Conservation (phyloP, 2,113 vertebrate species). For the Ailuropoda melanoleuca region DNA sequence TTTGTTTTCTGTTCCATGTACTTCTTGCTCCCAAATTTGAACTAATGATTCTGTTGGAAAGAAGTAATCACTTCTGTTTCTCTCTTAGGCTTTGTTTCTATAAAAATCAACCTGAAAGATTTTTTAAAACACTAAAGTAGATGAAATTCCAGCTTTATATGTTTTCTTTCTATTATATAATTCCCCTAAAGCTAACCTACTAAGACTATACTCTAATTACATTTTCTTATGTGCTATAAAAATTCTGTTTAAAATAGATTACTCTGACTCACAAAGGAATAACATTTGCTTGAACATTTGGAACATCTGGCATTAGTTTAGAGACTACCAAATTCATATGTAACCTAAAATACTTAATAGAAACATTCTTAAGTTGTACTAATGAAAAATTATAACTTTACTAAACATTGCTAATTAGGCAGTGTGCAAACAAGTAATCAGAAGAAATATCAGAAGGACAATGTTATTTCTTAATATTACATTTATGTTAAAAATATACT, state of each 20-base stretch:
- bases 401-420: conserved; percentile 16
- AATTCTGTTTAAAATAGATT: conserved; percentile 47
- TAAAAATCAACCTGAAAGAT: background rate
- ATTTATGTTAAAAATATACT: background rate
- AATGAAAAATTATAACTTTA: conserved; percentile 39
- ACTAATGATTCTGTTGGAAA: conserved; percentile 21
- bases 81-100: conserved; percentile 28
- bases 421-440: background rate
- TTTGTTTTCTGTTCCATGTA: background rate
- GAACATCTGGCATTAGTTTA: conserved; percentile 30
- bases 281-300: conserved; percentile 41
- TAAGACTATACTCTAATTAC: background rate
- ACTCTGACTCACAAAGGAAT: conserved; percentile 49
- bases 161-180: conserved; percentile 17
- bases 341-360: conserved; percentile 32
- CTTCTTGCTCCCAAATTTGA: background rate
- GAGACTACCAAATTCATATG: conserved; percentile 34
- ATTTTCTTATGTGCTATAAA: conserved; percentile 44
- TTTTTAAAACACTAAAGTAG: conserved; percentile 33
- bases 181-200: conserved; percentile 9
- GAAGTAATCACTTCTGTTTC: background rate
- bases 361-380: conserved; percentile 25
- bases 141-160: background rate
- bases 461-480: background rate
- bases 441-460: background rate